These are phyloP conservation scores for Agriotes lineatus DNA, from an alignment of 2,888 invertebrate species.

Conservation along the genomic window DNA sequence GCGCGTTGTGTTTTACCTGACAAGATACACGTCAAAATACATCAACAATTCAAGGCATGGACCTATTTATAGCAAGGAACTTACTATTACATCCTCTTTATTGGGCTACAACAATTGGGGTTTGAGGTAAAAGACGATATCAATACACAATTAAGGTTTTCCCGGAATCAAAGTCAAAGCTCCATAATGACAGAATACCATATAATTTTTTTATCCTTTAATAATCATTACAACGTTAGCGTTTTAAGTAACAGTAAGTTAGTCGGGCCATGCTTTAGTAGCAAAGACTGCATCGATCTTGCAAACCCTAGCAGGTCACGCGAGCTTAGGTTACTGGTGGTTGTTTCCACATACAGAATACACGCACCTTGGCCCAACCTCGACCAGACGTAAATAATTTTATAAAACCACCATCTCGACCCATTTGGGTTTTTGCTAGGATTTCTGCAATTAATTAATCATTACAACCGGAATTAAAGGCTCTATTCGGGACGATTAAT, in stretches of 20 bases:
- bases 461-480: neutral
- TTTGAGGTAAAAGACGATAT: no score
- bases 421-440: neutral
- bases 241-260: slow-evolving; percentile 19
- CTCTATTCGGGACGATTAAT: neutral
- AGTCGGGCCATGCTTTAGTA: slow-evolving; percentile 7
- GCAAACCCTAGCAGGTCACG: slow-evolving; percentile 14
- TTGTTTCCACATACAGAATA: slow-evolving; percentile 13
- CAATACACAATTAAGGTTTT: no score
- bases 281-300: slow-evolving; percentile 21
- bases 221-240: neutral
- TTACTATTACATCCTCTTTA: no score
- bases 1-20: no score
- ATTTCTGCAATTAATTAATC: slow-evolving; percentile 13
- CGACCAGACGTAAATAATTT: slow-evolving; percentile 14
- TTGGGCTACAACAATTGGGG: no score
- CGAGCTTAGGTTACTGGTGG: slow-evolving; percentile 8
- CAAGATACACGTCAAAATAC: no score
- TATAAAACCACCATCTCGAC: slow-evolving; percentile 12
- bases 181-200: no score
- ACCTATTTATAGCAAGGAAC: no score
- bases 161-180: no score
- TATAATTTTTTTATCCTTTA: neutral
- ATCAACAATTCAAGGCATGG: no score
- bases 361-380: slow-evolving; percentile 16